Evolutionary conservation across 1,140 invertebrate genomes (phyloP), one percentile per base, ranked within the genome.

Genomic region (Orius insidiosus): DNA sequence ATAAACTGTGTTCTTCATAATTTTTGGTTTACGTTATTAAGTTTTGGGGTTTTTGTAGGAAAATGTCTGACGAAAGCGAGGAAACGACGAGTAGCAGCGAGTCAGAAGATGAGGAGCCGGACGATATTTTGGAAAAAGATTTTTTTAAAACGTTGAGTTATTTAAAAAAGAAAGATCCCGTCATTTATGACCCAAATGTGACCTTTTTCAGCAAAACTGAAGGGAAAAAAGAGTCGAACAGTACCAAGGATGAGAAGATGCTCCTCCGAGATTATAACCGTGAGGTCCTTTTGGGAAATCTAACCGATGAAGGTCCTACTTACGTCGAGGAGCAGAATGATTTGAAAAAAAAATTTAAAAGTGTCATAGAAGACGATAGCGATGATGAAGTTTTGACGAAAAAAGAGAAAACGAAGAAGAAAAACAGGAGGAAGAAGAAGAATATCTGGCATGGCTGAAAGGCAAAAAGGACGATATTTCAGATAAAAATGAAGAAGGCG

Each of bases 111-210:
- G 30, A 33, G 15, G n/a, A 18, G 11, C 11, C 35, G 33, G 13
- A 43, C 48, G 61, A 71, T 52, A 68, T 78, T 52, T 67, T 85
- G 34, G 89, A 95, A 57, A 78, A 80, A 56, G 75, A 82, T 43
- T 95, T 94, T 62, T 76, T 86, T 4, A 85, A 82, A 65, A 83
- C 87, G 0, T 62, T 93, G 1, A 70, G 87, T 1, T 77, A 72
- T 47, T 60, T 96, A 5, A 95, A 93, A 60, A 83, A 74, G 24
- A 85, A 85, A 61, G 82, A 94, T 68, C 84, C 88, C 1, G 72
- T 69, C 54, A 90, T 93, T 52, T 94, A 94, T 65, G 72, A 93
- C 55, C 68, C 76, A 43, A 69, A 74, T 49, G 65, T 71, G 8
- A 74, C 68, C 38, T 93, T 87, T 59, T 94, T 90, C 63, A 59